Percentiles rank a stretch among this genome's conserved stretches.
Conservation (phyloP, 2,888 invertebrate genomes). For the Emmelina monodactyla region DNA sequence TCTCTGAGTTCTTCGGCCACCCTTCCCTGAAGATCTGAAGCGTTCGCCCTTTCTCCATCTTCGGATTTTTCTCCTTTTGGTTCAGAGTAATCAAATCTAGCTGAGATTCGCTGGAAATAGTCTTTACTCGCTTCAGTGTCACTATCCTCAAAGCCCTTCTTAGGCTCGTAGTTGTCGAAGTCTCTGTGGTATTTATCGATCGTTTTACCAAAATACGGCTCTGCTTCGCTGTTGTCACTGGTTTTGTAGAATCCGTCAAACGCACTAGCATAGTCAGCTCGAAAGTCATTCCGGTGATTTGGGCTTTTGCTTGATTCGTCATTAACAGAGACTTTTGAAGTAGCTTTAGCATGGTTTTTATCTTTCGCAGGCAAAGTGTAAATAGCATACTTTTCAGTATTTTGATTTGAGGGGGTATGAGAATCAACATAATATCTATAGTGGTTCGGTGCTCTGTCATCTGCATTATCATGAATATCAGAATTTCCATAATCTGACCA, state of each 20-base stretch:
- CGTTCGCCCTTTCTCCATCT: constrained; percentile 62
- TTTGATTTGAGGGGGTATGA: too few relatives aligned
- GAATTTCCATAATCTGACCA: constrained; percentile 46
- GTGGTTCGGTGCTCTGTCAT: constrained; percentile 55
- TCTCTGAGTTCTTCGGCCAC: too few relatives aligned
- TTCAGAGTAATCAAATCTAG: constrained; percentile 56
- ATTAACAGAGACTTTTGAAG: too few relatives aligned
- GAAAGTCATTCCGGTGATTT: constrained; percentile 57
- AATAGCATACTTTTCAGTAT: too few relatives aligned
- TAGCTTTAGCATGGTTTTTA: too few relatives aligned
- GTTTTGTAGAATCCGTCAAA: constrained; percentile 57
- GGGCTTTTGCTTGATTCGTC: constrained; percentile 57
- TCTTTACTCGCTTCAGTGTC: constrained; percentile 70
- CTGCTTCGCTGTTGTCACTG: constrained; percentile 69
- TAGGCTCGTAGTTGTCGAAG: constrained; percentile 74
- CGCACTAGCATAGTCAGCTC: constrained; percentile 56
- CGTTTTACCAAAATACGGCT: too few relatives aligned
- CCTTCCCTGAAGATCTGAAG: too few relatives aligned
- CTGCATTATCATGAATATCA: constrained; percentile 47
- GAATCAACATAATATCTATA: constrained; percentile 65
- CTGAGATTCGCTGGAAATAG: constrained; percentile 65
- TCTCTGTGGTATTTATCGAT: constrained; percentile 73
- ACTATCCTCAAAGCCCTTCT: constrained; percentile 75
- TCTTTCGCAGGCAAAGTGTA: too few relatives aligned
- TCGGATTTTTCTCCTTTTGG: constrained; percentile 59